Evolutionary conservation across 2,888 invertebrate species (phyloP).

Genomic region (Caenorhabditis sulstoni): DNA sequence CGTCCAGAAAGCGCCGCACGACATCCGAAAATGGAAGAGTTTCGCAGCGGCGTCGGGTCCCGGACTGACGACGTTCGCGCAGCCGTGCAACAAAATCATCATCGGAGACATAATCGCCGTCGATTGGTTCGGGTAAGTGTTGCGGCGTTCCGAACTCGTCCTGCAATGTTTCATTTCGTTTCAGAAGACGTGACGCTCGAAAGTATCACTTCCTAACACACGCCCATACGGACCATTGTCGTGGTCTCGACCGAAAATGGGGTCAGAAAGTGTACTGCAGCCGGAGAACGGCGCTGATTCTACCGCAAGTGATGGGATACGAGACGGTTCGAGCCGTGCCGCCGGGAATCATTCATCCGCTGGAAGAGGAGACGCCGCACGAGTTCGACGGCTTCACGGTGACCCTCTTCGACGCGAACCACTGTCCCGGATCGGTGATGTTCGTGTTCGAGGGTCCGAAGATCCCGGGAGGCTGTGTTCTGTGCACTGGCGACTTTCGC

Average conservation of each 20-base stretch:
- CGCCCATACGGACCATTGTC: slow-evolving; percentile 35
- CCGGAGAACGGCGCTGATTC: slow-evolving; percentile 18
- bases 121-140: slow-evolving; percentile 32
- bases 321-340: slow-evolving; percentile 1
- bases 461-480: slow-evolving; percentile 14
- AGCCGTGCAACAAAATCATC: slow-evolving; percentile 6
- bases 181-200: slow-evolving; percentile 8
- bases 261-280: slow-evolving; percentile 26
- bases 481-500: slow-evolving; percentile 46
- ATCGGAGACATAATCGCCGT: slow-evolving; percentile 36
- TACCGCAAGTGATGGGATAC: slow-evolving; percentile 19
- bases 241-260: slow-evolving; percentile 5
- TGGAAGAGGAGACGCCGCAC: neutral
- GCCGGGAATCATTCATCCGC: slow-evolving; percentile 7
- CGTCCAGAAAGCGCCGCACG: too few relatives aligned
- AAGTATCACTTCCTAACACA: slow-evolving; percentile 34
- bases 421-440: slow-evolving; percentile 45
- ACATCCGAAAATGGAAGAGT: neutral
- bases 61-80: neutral
- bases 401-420: slow-evolving; percentile 26
- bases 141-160: neutral
- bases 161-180: too few relatives aligned
- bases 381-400: slow-evolving; percentile 33
- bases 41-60: neutral
- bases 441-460: slow-evolving; percentile 31